Evolutionary conservation across 2,797 vertebrate species (phyloP).

Genomic region (Epinephelus coioides): DNA sequence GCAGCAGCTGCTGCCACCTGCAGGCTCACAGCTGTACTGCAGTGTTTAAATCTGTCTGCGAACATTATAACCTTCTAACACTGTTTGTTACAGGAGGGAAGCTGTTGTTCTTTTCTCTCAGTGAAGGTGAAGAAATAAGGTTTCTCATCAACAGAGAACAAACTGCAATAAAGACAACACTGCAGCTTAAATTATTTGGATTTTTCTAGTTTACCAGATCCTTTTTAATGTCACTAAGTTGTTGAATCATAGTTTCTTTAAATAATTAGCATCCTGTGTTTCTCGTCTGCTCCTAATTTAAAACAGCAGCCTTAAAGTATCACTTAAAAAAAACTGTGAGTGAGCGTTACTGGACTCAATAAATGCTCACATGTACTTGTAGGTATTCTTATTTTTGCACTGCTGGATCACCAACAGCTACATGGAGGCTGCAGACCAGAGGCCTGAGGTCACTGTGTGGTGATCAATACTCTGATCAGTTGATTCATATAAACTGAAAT

Average conservation of each 20-base stretch:
- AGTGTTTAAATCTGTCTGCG: not conserved
- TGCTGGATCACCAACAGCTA: no score
- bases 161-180: not conserved
- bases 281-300: no score
- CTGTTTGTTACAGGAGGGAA: no score
- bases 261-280: no score
- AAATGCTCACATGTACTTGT: no score
- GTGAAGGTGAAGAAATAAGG: no score
- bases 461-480: not conserved
- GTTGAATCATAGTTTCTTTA: no score
- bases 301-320: no score
- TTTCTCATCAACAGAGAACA: not conserved
- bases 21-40: not conserved
- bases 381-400: no score
- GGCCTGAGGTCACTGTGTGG: not conserved
- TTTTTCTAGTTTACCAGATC: not conserved
- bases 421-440: not conserved
- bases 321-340: no score
- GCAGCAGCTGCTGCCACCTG: constrained; percentile 59
- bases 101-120: no score
- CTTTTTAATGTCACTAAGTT: not conserved
- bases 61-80: not conserved
- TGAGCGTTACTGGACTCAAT: no score
- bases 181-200: not conserved
- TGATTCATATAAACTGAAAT: not conserved